Percentiles rank a stretch among this genome's conserved stretches.
Evolutionary conservation across 2,113 vertebrate species (phyloP).

Genomic region (Hepsetus odoe): DNA sequence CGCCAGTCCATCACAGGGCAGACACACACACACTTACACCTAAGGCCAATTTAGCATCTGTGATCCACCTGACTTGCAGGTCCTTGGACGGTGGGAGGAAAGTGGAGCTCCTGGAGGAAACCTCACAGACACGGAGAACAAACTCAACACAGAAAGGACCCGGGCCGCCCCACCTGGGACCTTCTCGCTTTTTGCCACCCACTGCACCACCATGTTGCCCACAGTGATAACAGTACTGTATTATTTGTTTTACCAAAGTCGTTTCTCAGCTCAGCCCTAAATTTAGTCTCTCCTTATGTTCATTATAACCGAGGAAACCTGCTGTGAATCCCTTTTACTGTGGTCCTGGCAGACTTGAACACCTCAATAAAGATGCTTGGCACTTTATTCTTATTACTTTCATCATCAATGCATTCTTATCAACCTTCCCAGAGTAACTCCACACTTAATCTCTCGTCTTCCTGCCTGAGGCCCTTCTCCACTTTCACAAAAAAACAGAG

Average conservation of each 20-base stretch:
- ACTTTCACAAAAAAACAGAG: neutral
- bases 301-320: slow-evolving; percentile 7
- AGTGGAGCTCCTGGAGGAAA: too few species aligned
- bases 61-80: too few species aligned
- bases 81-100: too few species aligned
- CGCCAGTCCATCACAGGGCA: too few species aligned
- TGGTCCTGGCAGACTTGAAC: slow-evolving; percentile 3
- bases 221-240: slow-evolving; percentile 1
- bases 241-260: slow-evolving; percentile 12
- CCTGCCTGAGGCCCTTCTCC: neutral
- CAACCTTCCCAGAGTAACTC: neutral
- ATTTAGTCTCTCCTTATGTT: slow-evolving; percentile 1
- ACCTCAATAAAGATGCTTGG: slow-evolving; percentile 25
- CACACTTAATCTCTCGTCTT: neutral
- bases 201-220: too few species aligned
- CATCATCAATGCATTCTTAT: slow-evolving; percentile 13
- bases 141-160: too few species aligned
- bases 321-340: slow-evolving; percentile 25
- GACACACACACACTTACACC: too few species aligned
- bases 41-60: too few species aligned
- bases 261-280: neutral
- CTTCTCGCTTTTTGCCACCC: slow-evolving; percentile 5
- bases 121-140: too few species aligned
- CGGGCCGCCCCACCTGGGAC: too few species aligned
- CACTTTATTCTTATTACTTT: slow-evolving; percentile 19